Evolutionary conservation across 1,140 invertebrate genomes (phyloP), one percentile per base, ranked within the genome.

Genomic region (Planococcus citri): DNA sequence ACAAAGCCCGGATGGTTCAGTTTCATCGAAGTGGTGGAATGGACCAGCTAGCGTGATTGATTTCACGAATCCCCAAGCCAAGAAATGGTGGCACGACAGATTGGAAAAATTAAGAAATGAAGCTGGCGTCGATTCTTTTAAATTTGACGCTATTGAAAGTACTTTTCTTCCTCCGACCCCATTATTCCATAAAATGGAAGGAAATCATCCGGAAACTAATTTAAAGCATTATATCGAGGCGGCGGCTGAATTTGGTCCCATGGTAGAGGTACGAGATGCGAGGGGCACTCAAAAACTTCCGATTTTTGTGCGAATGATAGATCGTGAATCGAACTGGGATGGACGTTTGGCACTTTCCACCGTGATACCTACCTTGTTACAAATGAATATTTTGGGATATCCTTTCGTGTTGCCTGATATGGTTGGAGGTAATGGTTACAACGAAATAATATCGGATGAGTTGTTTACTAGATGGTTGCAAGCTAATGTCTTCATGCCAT

Each of bases 381-480:
- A 88, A 73, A 85, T 91, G 81, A 91, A 91, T 73, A 76, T 94
- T 57, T 85, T 88, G 73, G 93, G 93, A 8, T 95, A 95, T 78
- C 83, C 87, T 0, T 87, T 89, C 73, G 87, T 95, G 6, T 78
- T 96, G 1, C 91, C 92, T 0, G 93, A 95, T 76, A 94, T 95
- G 88, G 87, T 97, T 73, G 94, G 94, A 1, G 94, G 94, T 1
- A 95, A 94, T 76, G 89, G 85, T 0, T 91, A 88, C 74, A 78
- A 82, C 14, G 78, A 81, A 38, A 80, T 82, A 76, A 75, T 73
- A 27, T 83, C 83, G 1, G 85, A 86, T 72, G 89, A 96, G 77
- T 79, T 97, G 20, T 95, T 89, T 74, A 85, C 95, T 60, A 80
- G 94, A 73, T 97, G 94, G 94, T 78, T 94, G 22, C 89, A 95